Evolutionary conservation across 2,888 invertebrate genomes (phyloP), one percentile per base, ranked within the genome.

Genomic region (Saturnia pavonia): DNA sequence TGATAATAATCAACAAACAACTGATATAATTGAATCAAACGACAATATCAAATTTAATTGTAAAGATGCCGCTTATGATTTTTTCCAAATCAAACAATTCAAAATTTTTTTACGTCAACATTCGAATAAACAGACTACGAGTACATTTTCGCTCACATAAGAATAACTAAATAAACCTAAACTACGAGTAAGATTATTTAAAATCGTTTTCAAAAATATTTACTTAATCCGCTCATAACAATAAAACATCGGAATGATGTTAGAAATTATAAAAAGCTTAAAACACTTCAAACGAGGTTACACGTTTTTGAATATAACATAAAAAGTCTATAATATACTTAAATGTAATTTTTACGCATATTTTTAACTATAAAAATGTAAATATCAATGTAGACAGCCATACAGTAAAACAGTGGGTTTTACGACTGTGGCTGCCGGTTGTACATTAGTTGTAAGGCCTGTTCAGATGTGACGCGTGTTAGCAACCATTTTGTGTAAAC

Each of bases 381-480:
- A 65, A 65, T 65, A 40, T 65, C 65, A 65, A 65, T 19, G 34
- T 65, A 40, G 25, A 11, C 65, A 40, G n/a, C 16, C 63, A 40
- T 65, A 16, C 16, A n/a, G 34, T 65, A 19, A 63, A 65, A 40
- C 40, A 40, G 19, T n/a, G 0, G 9, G 34, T 65, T 65, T 65
- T 40, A 65, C 65, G 65, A 65, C n/a, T 65, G 65, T 7, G 40
- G 65, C 40, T 34, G 19, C 40, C 22, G n/a, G 11, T 65, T 40
- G 40, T 65, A 65, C 65, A 40, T 65, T 65, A 65, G n/a, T 40
- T 65, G 9, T 19, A n/a, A n/a, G n/a, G n/a, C n/a, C n/a, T n/a
- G n/a, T n/a, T n/a, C n/a, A n/a, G n/a, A n/a, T n/a, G n/a, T n/a
- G n/a, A n/a, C n/a, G n/a, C n/a, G n/a, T n/a, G n/a, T n/a, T n/a